These are phyloP conservation scores for Acanthococcus lagerstroemiae DNA, from an alignment of 2,888 invertebrate genomes.

Conservation along the genomic window DNA sequence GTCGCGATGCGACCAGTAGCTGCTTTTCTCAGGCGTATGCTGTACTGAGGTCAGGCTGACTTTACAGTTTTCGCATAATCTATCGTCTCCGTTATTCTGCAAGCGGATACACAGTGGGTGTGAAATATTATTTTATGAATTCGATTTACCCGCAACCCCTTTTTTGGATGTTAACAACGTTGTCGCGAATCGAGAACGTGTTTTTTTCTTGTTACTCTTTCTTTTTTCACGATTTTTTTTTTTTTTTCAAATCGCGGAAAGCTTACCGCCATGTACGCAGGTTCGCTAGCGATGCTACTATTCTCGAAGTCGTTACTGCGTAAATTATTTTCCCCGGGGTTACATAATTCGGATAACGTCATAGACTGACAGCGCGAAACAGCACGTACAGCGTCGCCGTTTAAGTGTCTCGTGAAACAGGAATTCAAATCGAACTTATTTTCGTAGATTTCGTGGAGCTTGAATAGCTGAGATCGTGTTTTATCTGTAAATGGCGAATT, in stretches of 20 bases:
- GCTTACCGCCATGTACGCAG: slow-evolving; percentile 51
- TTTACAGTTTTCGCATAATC: slow-evolving; percentile 38
- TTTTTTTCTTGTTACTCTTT: neutral
- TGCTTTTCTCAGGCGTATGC: slow-evolving; percentile 12
- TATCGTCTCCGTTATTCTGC: slow-evolving; percentile 32
- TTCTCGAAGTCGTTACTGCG: slow-evolving; percentile 44
- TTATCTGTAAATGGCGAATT: slow-evolving; percentile 11
- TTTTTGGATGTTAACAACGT: no score
- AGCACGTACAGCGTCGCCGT: slow-evolving; percentile 16
- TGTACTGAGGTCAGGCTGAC: slow-evolving; percentile 32
- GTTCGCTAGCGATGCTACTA: slow-evolving; percentile 77
- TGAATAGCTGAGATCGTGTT: slow-evolving; percentile 53
- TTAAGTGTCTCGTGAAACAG: slow-evolving; percentile 31
- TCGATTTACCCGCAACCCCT: no score
- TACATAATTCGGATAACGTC: slow-evolving; percentile 54
- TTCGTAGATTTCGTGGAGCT: slow-evolving; percentile 69
- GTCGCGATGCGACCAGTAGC: slow-evolving; percentile 16
- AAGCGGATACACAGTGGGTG: no score
- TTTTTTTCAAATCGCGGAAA: no score
- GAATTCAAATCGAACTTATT: slow-evolving; percentile 56
- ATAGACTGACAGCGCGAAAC: slow-evolving; percentile 60
- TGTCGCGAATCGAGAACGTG: neutral
- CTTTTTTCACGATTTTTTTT: neutral
- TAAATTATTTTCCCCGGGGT: slow-evolving; percentile 25
- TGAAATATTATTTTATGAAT: no score